Base-by-base conservation (phyloP, 2,113 vertebrate genomes). In the Trinectes maculatus region DNA sequence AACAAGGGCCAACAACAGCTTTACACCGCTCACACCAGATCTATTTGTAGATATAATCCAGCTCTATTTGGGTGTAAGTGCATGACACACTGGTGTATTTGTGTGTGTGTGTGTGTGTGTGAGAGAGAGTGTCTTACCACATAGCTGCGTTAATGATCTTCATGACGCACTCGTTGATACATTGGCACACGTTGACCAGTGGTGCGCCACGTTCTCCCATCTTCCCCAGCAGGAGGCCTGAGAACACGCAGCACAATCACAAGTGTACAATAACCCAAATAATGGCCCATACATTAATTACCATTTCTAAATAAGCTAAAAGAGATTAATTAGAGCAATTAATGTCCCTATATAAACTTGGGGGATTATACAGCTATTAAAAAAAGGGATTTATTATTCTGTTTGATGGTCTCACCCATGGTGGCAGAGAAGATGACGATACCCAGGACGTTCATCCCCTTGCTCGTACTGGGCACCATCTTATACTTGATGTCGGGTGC, bases 381-480 rank as follows among this genome's bases (percentile, higher is more conserved):
- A 31, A 31, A 31, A 5, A 31, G 8, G 29, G 29, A 31, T 31
- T 31, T 31, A 31, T 46, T 36, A 2, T 12, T 43, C 21, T 39
- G 55, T 39, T 29, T 2, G 19, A 5, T 2, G 19, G 0, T 42
- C 86, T 90, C 85, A 96, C 95, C 95, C 86, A 96, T 94, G 0
- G 94, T 96, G 26, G 95, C 95, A 0, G 95, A 96, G 87, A 96
- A 96, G 88, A 96, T 95, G 62, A 96, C 95, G 0, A 96, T 96
- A 1, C 95, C 95, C 72, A 96, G 60, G 2, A 96, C 95, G 0
- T 96, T 96, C 95, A 96, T 96, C 79, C 95, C 95, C 0, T 93
- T 95, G 82, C 93, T 96, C 80, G 89, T 94, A 8, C 95, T 95
- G 0, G 95, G 94, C 37, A 92, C 79, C 1, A 92, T 92, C 84